Evolutionary conservation across 2,888 invertebrate genomes (phyloP), one percentile per base, ranked within the genome.

Genomic region (Spilosoma lubricipeda): DNA sequence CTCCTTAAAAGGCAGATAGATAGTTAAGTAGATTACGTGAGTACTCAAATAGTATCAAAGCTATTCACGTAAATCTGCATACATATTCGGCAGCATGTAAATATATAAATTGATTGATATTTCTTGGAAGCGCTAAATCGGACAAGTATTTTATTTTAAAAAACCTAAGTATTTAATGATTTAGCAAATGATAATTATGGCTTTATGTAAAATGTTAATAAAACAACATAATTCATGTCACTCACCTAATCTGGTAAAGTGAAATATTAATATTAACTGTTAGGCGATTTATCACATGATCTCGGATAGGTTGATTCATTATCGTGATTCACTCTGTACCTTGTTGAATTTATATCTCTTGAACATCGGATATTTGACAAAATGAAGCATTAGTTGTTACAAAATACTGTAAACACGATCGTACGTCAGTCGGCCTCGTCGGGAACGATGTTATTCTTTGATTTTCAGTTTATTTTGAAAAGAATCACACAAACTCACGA

Each of bases 261-360:
- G 90, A 92, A 90, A 88, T 92, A 91, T 93, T 92, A 89, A 90
- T 91, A 89, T 90, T 85, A 90, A 85, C 88, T 90, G 90, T 89
- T 88, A 87, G 85, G 77, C 87, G 86, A 93, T 94, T 92, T 93
- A 93, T 94, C 92, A 91, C 90, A 87, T 89, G 87, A 91, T 92
- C 89, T 90, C 71, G 86, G 89, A 90, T 90, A 86, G 87, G 88
- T 91, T 93, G 92, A 94, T 93, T 91, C 90, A 92, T 93, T 89
- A 87, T 73, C 73, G 88, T 93, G 93, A 93, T 92, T 93, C 91
- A 93, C 91, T 81, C 86, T 81, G 72, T 59, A 70, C 76, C 79
- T 72, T n/a, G 77, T 78, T 76, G 78, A 79, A 83, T 85, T 82
- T 84, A 84, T 82, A 85, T 78, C 83, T 79, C 80, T 82, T 79